Base-by-base conservation (phyloP, 2,797 vertebrate species). In the Dallia pectoralis region DNA sequence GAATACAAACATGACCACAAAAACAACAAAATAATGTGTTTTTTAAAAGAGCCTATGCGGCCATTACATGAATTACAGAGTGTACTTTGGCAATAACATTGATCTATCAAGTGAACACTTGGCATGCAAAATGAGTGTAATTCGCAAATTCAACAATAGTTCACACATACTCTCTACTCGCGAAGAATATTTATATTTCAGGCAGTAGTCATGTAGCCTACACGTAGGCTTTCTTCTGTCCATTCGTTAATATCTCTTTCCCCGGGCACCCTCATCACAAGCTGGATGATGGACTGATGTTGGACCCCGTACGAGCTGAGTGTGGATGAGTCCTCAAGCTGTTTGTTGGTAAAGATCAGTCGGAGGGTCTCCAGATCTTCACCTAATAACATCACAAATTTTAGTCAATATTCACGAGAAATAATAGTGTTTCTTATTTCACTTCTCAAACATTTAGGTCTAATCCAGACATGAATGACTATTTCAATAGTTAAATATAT, bases 181-280 rank as follows among this genome's bases (percentile, higher is more conserved):
- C 40, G 40, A 40, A 44, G 14, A 44, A 14, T 44, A 44, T 12
- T 2, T 14, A 44, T 44, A 2, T 44, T 44, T 36, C 33, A 44
- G 40, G 40, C 40, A 44, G 8, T 44, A 44, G 40, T 44, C 40
- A 44, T 44, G 40, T 44, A 14, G 40, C 40, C 40, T 44, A 44
- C 40, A 12, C 3, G 7, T 30, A 30, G 4, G 15, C 53, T 29
- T 8, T 79, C 80, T 0, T 36, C 33, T 66, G 33, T 19, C 19
- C 32, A 16, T 15, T 66, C 3, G 0, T 85, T 67, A 85, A 0
- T 15, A 12, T 0, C 0, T 62, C 49, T 74, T 27, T 74, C 91
- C 92, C 92, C 92, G 1, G 86, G 85, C 32, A 93, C 70, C 19
- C 1, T 83, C 0, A 92, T 0, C 25, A 91, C 78, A 48, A 91